Conservation (phyloP, 2,797 vertebrate genomes). For the Melopsittacus undulatus region DNA sequence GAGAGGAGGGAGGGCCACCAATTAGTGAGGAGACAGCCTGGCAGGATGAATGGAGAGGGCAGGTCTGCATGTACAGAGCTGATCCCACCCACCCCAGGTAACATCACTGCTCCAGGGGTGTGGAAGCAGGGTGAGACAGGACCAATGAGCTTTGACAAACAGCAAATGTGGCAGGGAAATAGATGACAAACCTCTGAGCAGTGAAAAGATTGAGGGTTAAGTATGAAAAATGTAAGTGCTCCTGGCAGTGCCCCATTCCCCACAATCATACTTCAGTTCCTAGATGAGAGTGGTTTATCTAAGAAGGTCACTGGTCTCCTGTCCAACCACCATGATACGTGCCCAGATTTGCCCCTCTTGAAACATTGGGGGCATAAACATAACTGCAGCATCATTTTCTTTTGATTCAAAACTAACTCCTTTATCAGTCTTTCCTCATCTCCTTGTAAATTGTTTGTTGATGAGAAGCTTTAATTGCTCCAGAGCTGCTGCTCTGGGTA, state of each 20-base stretch:
- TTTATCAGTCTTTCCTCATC: background rate
- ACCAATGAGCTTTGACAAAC: background rate
- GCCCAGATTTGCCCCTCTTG: background rate
- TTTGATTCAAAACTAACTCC: background rate
- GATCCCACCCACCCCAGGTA: background rate
- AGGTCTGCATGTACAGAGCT: background rate
- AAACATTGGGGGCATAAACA: background rate
- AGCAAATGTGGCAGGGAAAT: background rate
- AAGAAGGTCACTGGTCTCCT: background rate
- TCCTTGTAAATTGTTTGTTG: background rate
- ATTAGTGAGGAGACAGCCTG: background rate
- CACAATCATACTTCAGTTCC: background rate
- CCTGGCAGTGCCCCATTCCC: background rate
- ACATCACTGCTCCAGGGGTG: rapidly evolving
- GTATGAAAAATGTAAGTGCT: constrained; percentile 8
- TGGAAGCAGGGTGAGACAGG: background rate
- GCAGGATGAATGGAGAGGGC: background rate
- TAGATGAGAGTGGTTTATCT: background rate
- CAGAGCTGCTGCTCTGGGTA: background rate
- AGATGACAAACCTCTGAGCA: background rate
- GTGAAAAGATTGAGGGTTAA: constrained; percentile 27
- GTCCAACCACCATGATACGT: rapidly evolving
- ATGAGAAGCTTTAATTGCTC: constrained; percentile 12
- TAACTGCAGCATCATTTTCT: background rate
- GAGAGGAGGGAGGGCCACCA: background rate